A percentile compares a stretch with the other conserved stretches of the same genome.
Conservation (phyloP, 1,140 invertebrate species). For the Leptinotarsa undecemlineata region DNA sequence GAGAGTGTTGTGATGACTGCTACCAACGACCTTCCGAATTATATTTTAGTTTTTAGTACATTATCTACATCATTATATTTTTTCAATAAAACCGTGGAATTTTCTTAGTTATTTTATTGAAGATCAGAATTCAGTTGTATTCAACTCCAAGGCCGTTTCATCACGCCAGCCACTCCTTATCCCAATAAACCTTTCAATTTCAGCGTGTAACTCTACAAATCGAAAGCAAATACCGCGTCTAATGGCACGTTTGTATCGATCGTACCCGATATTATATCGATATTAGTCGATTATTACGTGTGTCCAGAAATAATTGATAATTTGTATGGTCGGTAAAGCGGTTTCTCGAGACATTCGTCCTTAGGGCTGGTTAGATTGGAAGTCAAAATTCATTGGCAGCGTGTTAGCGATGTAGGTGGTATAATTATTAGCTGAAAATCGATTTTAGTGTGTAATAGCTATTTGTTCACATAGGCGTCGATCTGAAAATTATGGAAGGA, state of each 20-base stretch:
- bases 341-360: slow-evolving; percentile 22
- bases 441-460: slow-evolving; percentile 34
- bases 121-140: background rate
- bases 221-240: slow-evolving; percentile 27
- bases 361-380: slow-evolving; percentile 15
- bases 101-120: no score
- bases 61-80: no score
- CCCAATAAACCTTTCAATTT: slow-evolving; percentile 23
- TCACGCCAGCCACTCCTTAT: background rate
- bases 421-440: slow-evolving; percentile 30
- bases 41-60: no score
- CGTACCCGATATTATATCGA: slow-evolving; percentile 34
- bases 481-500: slow-evolving; percentile 7
- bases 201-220: slow-evolving; percentile 20
- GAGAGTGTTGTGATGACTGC: no score
- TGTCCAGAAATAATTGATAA: slow-evolving; percentile 36
- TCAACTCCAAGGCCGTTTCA: background rate
- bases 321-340: slow-evolving; percentile 12
- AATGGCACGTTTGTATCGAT: slow-evolving; percentile 32
- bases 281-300: slow-evolving; percentile 33
- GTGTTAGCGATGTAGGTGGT: slow-evolving; percentile 29
- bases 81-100: no score
- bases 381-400: slow-evolving; percentile 7
- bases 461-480: slow-evolving; percentile 30
- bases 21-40: no score